phyloP scores from a whole-genome alignment of 2,888 invertebrate species.

The Metallyticus violacea region DNA sequence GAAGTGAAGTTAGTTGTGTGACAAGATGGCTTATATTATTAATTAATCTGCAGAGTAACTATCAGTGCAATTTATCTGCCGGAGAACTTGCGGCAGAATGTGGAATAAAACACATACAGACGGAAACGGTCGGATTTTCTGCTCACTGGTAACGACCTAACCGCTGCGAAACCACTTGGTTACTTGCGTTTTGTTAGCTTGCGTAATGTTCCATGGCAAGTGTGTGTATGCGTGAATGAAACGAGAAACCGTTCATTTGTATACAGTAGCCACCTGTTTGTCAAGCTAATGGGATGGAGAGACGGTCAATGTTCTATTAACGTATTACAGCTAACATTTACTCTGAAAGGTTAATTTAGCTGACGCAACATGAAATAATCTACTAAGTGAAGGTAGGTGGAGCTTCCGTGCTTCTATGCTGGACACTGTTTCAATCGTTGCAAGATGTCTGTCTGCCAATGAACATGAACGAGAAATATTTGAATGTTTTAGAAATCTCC shows the following conservation, averaged over 20 bases:
- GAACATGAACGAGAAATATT: no score
- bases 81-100: not conserved
- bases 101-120: not conserved
- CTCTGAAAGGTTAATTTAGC: constrained; percentile 1
- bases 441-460: no score
- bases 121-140: no score
- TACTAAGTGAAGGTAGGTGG: not conserved
- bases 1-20: no score
- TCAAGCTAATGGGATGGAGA: not conserved
- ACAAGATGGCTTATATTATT: no score
- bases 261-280: not conserved
- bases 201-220: not conserved
- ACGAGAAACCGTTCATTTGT: not conserved
- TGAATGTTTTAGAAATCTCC: no score
- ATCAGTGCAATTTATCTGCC: no score
- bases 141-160: no score
- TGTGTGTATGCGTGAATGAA: not conserved
- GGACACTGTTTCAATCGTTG: not conserved
- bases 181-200: not conserved
- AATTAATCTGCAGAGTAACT: no score
- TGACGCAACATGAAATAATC: not conserved
- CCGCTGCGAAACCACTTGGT: no score
- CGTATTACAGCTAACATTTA: constrained; percentile 3
- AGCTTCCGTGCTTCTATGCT: not conserved
- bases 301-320: not conserved